These are phyloP conservation scores for Crocuta crocuta DNA, from an alignment of 2,113 vertebrate species.

Conservation along the genomic window DNA sequence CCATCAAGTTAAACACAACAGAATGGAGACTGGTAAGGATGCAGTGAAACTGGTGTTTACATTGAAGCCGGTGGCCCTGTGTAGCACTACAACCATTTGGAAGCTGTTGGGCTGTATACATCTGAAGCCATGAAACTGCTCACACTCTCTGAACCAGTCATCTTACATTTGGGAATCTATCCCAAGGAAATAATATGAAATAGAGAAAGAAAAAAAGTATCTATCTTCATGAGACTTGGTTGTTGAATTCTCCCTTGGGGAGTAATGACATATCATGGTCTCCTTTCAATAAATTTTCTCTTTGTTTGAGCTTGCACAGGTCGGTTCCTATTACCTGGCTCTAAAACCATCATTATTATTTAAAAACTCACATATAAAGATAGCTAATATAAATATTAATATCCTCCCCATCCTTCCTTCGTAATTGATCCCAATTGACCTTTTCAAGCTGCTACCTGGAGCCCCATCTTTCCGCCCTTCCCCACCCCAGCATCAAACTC, in stretches of 20 bases:
- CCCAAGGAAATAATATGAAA: conserved; percentile 51
- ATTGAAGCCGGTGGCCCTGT: neutral
- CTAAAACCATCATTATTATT: neutral
- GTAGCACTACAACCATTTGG: neutral
- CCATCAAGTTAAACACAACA: neutral
- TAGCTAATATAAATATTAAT: conserved; percentile 38
- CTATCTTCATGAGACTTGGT: neutral
- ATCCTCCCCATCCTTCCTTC: neutral
- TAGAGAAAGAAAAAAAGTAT: neutral
- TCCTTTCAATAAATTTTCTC: conserved; percentile 11
- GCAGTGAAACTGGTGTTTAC: neutral
- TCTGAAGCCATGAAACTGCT: conserved; percentile 38
- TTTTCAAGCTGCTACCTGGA: neutral
- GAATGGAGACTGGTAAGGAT: neutral
- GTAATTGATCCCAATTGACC: neutral
- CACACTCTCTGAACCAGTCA: conserved; percentile 29
- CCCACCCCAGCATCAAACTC: neutral
- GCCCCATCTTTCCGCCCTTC: neutral
- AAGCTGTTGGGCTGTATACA: neutral
- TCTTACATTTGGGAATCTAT: conserved; percentile 10
- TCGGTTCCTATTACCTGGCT: neutral
- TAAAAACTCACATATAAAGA: conserved; percentile 1
- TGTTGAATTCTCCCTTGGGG: neutral
- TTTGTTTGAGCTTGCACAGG: conserved; percentile 16
- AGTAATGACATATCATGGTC: neutral